These are phyloP conservation scores for Ips typographus DNA, from an alignment of 1,140 invertebrate species.

Conservation along the genomic window DNA sequence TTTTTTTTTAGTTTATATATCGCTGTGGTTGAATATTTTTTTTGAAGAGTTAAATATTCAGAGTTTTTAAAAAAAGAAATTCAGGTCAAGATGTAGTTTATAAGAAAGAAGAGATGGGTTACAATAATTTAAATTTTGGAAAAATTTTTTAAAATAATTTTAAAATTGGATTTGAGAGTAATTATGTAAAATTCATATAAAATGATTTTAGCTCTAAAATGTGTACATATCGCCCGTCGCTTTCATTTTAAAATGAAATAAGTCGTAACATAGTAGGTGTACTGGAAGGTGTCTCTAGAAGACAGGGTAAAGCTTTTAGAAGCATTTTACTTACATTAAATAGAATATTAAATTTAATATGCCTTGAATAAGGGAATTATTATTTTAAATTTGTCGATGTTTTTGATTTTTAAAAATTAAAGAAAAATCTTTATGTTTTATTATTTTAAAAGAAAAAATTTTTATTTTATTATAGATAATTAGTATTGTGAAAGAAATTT, in stretches of 20 bases:
- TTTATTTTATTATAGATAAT: slow-evolving; percentile 53
- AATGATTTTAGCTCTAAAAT: slow-evolving; percentile 55
- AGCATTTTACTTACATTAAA: slow-evolving; percentile 62
- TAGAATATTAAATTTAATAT: slow-evolving; percentile 55
- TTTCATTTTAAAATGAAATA: slow-evolving; percentile 63
- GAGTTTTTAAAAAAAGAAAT: slow-evolving; percentile 53
- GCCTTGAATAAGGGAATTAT: slow-evolving; percentile 51
- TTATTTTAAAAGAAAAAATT: slow-evolving; percentile 54
- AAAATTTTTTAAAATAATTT: slow-evolving; percentile 48
- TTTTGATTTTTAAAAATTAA: slow-evolving; percentile 42
- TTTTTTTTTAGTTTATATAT: slow-evolving; percentile 58
- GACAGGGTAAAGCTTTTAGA: slow-evolving; percentile 57
- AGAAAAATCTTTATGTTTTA: slow-evolving; percentile 51
- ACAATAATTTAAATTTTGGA: slow-evolving; percentile 54
- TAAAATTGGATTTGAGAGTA: slow-evolving; percentile 58
- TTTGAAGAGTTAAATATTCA: slow-evolving; percentile 55
- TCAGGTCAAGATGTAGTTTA: slow-evolving; percentile 63
- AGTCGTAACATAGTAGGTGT: slow-evolving; percentile 74
- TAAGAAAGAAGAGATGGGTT: slow-evolving; percentile 57
- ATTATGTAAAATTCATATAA: slow-evolving; percentile 50
- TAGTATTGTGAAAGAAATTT: slow-evolving; percentile 53
- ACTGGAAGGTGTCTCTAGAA: slow-evolving; percentile 66
- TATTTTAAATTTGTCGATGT: slow-evolving; percentile 36
- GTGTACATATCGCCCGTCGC: slow-evolving; percentile 70
- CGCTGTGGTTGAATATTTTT: slow-evolving; percentile 58